Percentiles rank a stretch among this genome's conserved stretches.
Evolutionary conservation across 2,797 vertebrate genomes (phyloP).

Genomic region (Eulemur mongoz): DNA sequence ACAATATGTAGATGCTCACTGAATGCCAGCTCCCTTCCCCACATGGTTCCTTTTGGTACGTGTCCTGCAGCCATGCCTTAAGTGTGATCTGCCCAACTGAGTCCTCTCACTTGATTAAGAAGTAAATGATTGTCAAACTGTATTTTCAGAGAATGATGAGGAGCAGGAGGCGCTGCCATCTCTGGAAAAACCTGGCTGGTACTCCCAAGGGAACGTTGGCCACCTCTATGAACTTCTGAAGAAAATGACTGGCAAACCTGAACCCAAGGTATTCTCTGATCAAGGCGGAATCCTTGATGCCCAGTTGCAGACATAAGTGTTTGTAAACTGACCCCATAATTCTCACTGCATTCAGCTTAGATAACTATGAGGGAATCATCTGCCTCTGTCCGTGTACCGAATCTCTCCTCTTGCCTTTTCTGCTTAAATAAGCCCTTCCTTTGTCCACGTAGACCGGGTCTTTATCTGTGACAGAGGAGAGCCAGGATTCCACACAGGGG

Average conservation of each 20-base stretch:
- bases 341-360: background rate
- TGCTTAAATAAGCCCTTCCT: background rate
- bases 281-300: background rate
- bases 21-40: background rate
- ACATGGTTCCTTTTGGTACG: background rate
- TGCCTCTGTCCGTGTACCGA: background rate
- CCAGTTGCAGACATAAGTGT: background rate
- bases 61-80: background rate
- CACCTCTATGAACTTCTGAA: constrained; percentile 94
- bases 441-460: background rate
- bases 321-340: background rate
- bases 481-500: background rate
- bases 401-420: background rate
- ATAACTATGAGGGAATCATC: background rate
- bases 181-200: constrained; percentile 96
- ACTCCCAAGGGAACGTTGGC: constrained; percentile 95
- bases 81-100: background rate
- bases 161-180: constrained; percentile 90
- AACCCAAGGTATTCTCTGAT: constrained; percentile 91
- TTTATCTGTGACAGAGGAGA: background rate
- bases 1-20: background rate
- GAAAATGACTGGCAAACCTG: constrained; percentile 92
- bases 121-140: constrained; percentile 3
- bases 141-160: constrained; percentile 91
- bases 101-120: background rate